Percentiles rank a stretch among this genome's conserved stretches.
These are phyloP conservation scores for Stichopus horrens DNA, from an alignment of 53 echinoderm and acorn worm species.

Conservation along the genomic window DNA sequence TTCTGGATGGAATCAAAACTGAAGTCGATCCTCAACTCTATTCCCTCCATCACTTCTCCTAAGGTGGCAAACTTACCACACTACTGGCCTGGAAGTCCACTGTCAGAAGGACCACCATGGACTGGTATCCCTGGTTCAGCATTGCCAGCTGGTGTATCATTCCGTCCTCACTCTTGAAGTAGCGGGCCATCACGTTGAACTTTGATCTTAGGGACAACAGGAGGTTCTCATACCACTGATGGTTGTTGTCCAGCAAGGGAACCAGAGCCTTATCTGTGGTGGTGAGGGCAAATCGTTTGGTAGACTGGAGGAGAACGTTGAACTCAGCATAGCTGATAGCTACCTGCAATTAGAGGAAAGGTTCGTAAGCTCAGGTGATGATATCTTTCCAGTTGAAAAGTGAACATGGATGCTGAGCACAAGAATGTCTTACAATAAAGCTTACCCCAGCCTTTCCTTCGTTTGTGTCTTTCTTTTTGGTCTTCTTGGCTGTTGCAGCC, in stretches of 20 bases:
- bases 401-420: too few relatives aligned
- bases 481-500: conserved; percentile 55
- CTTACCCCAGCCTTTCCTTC: background rate
- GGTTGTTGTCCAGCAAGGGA: conserved; percentile 67
- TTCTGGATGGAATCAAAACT: too few relatives aligned
- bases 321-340: conserved; percentile 84
- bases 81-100: conserved; percentile 73
- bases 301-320: conserved; percentile 84
- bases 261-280: conserved; percentile 65
- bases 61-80: conserved; percentile 64
- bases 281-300: conserved; percentile 73
- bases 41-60: too few relatives aligned
- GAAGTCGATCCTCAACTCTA: too few relatives aligned
- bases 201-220: conserved; percentile 68
- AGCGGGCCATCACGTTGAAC: conserved; percentile 57
- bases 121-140: conserved; percentile 69
- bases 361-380: background rate
- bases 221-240: conserved; percentile 76
- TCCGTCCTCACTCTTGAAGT: conserved; percentile 75
- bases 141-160: conserved; percentile 75
- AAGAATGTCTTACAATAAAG: background rate
- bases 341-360: conserved; percentile 22
- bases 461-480: conserved; percentile 60
- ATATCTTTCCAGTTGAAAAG: background rate
- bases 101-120: conserved; percentile 88